Evolutionary conservation across 2,797 vertebrate species (phyloP), one percentile per base, ranked within the genome.

Genomic region (Argentina silus): DNA sequence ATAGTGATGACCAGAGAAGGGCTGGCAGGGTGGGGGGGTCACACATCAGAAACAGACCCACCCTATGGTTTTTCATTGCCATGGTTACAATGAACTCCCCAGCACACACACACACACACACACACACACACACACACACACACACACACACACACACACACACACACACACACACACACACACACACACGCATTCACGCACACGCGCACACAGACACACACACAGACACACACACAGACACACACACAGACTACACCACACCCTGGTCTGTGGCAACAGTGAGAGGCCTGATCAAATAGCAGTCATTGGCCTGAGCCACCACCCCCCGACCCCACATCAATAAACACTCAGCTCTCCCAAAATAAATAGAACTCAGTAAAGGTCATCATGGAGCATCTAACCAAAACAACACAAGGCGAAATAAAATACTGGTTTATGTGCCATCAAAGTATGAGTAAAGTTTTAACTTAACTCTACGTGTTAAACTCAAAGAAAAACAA

Each of bases 271-370:
- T 7, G 60, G 76, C 50, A 69, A 64, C 74, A 51, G 71, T 72
- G 78, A 78, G 69, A 65, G 63, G 68, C 60, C 84, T 83, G 84
- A 84, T 85, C 87, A 86, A 85, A 88, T 82, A 89, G 75, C 36
- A 60, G 71, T 68, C 65, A 80, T 82, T 72, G 83, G 74, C 83
- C 42, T 6, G 65, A 80, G 50, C 67, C 64, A 0, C 66, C 69
- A 0, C 57, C 10, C 43, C n/a, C 70, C 8, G 64, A 51, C 17
- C 72, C 36, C 59, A 27, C 59, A 36, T 61, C 27, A 43, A 36
- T 61, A 61, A 60, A 23, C 19, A 17, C 21, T 4, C 3, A 74
- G 75, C 9, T 9, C 42, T 59, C 77, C 76, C 79, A 66, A 72
- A 81, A 83, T 48, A 88, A 88, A 85, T 61, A 83, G 11, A 60